A percentile compares a stretch with the other conserved stretches of the same genome.
These are phyloP conservation scores for Pavo muticus DNA, from an alignment of 2,113 vertebrate species.

Conservation along the genomic window DNA sequence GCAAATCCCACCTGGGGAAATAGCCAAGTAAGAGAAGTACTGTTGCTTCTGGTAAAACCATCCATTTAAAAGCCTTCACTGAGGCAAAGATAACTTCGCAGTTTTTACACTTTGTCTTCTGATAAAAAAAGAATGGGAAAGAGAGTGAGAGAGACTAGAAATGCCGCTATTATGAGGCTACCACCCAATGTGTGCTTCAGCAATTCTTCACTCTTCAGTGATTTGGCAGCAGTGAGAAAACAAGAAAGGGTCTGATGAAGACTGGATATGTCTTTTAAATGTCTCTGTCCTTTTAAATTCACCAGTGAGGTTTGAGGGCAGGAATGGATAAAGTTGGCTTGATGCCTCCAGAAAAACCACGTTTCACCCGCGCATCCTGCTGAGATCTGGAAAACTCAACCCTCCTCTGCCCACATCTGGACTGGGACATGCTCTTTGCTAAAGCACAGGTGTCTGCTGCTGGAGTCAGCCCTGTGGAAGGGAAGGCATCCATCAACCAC, in stretches of 20 bases:
- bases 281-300: neutral
- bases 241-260: conserved; percentile 21
- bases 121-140: neutral
- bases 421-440: neutral
- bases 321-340: neutral
- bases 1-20: conserved; percentile 73
- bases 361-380: neutral
- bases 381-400: conserved; percentile 55
- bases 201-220: conserved; percentile 37
- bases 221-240: conserved; percentile 42
- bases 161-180: conserved; percentile 12
- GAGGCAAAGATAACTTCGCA: conserved; percentile 43
- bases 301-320: neutral
- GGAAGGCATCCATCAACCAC: conserved; percentile 46
- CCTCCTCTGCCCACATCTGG: neutral
- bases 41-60: conserved; percentile 63
- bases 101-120: conserved; percentile 63
- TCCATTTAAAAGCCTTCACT: conserved; percentile 64
- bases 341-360: conserved; percentile 37
- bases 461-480: conserved; percentile 51
- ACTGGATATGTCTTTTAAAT: conserved; percentile 23
- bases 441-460: neutral
- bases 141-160: conserved; percentile 21
- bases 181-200: conserved; percentile 1
- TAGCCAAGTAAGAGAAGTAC: conserved; percentile 46